Base-by-base conservation (phyloP, 2,113 vertebrate species). In the Hypomesus transpacificus region DNA sequence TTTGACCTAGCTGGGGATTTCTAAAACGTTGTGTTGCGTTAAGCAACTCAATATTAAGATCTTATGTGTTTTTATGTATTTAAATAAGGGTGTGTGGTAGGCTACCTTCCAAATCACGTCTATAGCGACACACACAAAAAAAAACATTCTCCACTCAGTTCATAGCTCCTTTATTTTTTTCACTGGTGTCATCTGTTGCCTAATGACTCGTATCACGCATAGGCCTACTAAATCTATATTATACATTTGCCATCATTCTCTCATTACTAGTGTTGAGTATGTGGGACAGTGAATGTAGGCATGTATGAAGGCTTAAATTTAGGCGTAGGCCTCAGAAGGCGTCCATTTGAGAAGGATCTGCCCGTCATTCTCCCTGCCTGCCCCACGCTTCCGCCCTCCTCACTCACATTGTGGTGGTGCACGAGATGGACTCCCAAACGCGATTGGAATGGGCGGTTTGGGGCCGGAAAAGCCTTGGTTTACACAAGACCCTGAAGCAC, bases 321-420 rank as follows among this genome's bases (percentile, higher is more conserved):
- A 82, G 86, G 80, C 84, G 80, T 61, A 24, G 84, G 87, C 86
- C 81, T 76, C 75, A 84, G 80, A 80, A 83, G 86, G 86, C 88
- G 87, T 89, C 88, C 90, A 89, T 90, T 90, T 89, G 85, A 87
- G 83, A 84, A 88, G 82, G 85, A 88, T 87, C 82, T 86, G 80
- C 80, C 76, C 81, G 85, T 86, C 82, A 83, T 82, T 84, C 78
- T 77, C 70, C 75, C 75, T 74, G 80, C 65, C 75, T 86, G 77
- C 76, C 82, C 84, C 68, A 69, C 75, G 87, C 87, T 90, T 89
- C 89, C 89, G 87, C 89, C 86, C 85, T 88, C 85, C 76, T 81
- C 58, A 63, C 79, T 79, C 84, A 81, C 81, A 79, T 84, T 87
- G 79, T 87, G 85, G 75, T 88, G 81, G 79, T 89, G 84, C 89